Conservation (phyloP, 2,797 vertebrate genomes). For the Chiloscyllium punctatum region DNA sequence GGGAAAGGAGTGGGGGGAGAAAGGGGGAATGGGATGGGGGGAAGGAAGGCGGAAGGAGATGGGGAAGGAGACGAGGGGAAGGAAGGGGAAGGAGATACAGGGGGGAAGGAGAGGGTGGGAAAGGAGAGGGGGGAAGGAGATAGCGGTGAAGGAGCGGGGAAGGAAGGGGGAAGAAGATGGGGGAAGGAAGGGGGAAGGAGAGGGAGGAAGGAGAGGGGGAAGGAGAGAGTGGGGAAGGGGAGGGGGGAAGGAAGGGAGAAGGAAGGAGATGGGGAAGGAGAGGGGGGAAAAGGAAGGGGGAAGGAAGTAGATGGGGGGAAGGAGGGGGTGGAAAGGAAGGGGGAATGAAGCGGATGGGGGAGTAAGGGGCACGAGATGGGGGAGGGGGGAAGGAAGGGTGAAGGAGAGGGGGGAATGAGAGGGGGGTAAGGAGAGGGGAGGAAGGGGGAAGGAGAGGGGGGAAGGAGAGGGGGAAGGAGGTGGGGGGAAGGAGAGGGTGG, state of each 20-base stretch:
- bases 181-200: background rate
- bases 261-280: background rate
- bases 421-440: background rate
- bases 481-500: background rate
- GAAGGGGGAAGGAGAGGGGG: background rate
- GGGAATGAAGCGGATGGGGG: background rate
- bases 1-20: accelerated
- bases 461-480: background rate
- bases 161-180: background rate
- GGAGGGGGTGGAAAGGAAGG: background rate
- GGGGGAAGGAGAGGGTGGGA: too few species aligned
- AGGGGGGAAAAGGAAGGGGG: background rate
- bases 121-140: too few species aligned
- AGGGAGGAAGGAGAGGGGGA: background rate
- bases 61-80: background rate
- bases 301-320: background rate
- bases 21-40: accelerated
- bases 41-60: background rate
- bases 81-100: too few species aligned
- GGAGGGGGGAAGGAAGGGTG: too few species aligned
- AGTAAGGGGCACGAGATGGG: background rate
- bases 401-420: background rate
- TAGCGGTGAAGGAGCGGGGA: too few species aligned
- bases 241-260: background rate
- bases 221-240: background rate